These are phyloP conservation scores for Agelaius tricolor DNA, from an alignment of 2,113 vertebrate species.

Conservation along the genomic window DNA sequence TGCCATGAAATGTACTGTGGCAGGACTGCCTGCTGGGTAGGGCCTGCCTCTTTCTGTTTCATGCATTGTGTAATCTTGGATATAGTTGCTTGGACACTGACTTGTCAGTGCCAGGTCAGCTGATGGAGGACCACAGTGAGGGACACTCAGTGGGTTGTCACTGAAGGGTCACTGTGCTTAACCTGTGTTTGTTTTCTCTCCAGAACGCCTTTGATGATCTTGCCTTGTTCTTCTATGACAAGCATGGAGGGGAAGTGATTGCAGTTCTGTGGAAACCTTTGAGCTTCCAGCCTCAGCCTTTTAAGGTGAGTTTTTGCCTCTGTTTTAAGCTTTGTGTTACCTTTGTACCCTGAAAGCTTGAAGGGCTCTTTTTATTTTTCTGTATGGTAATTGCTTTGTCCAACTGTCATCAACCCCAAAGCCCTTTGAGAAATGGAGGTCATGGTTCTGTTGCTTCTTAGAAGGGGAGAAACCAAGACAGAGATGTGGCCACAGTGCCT, in stretches of 20 bases:
- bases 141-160: background rate
- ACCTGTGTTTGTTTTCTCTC: background rate
- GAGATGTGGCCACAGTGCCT: background rate
- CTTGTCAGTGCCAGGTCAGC: background rate
- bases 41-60: background rate
- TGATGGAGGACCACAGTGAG: background rate
- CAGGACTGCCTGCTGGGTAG: background rate
- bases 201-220: conserved; percentile 89
- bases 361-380: background rate
- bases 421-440: background rate
- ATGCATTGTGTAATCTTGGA: background rate
- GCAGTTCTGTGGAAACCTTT: conserved; percentile 93
- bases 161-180: background rate
- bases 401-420: background rate
- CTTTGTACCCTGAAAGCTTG: background rate
- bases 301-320: conserved; percentile 80
- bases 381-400: background rate
- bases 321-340: background rate
- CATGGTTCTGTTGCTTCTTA: background rate
- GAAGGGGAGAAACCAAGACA: background rate
- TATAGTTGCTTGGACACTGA: background rate
- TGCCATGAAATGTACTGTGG: background rate
- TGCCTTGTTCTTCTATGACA: conserved; percentile 93
- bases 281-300: conserved; percentile 85
- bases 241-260: conserved; percentile 88